phyloP scores from a whole-genome alignment of 2,888 invertebrate species.

The Petrolisthes manimaculis region DNA sequence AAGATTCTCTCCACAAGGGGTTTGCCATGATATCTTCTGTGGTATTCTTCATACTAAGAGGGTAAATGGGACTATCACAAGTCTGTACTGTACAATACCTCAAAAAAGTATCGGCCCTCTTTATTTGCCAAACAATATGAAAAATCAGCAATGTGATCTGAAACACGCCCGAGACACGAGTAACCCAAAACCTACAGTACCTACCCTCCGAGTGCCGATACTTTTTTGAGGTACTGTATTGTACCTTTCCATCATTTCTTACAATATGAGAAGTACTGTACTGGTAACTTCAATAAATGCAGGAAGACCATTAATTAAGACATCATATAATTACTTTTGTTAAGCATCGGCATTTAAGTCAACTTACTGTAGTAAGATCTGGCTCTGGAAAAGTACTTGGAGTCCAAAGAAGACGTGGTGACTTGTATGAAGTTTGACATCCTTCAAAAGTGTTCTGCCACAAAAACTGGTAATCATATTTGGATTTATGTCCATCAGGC shows the following conservation, averaged over 20 bases:
- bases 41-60: no score
- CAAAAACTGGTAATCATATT: constrained; percentile 54
- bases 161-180: no score
- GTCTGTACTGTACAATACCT: no score
- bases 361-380: constrained; percentile 42
- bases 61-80: no score
- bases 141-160: no score
- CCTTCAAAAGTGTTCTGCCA: constrained; percentile 61
- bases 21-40: no score
- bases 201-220: no score
- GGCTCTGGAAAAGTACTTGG: constrained; percentile 31
- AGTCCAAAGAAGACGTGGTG: constrained; percentile 27
- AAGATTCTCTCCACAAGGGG: no score
- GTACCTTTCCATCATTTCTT: neutral
- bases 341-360: neutral
- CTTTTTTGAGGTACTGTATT: neutral
- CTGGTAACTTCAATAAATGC: neutral
- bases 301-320: no score
- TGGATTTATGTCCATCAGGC: constrained; percentile 59
- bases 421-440: constrained; percentile 27
- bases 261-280: neutral
- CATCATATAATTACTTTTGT: neutral
- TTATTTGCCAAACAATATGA: no score
- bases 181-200: no score
- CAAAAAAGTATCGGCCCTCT: no score